Evolutionary conservation across 2,888 invertebrate genomes (phyloP).

Genomic region (Agriopis aurantiaria): DNA sequence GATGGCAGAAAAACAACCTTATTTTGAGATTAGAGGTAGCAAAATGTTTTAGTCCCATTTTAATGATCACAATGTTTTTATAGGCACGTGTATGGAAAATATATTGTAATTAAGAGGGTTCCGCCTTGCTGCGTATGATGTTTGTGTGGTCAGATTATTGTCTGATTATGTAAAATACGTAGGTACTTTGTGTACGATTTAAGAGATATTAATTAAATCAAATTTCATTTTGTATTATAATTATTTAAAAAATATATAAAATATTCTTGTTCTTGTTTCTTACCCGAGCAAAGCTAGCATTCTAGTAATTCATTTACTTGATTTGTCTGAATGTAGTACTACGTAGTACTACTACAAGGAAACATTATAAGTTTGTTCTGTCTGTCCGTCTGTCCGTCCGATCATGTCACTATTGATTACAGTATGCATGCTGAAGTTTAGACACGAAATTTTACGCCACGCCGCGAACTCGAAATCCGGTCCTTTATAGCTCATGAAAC

Average conservation of each 20-base stretch:
- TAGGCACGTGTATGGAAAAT: conserved; percentile 21
- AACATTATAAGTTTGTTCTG: too few relatives aligned
- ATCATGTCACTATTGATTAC: too few relatives aligned
- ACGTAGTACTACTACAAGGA: too few relatives aligned
- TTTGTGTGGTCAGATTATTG: conserved; percentile 40
- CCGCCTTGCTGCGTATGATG: conserved; percentile 13
- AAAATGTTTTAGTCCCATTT: conserved; percentile 57
- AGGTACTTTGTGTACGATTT: neutral
- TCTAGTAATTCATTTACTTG: neutral
- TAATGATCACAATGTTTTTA: conserved; percentile 55
- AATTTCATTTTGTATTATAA: neutral
- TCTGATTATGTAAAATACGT: conserved; percentile 9
- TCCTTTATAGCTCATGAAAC: conserved; percentile 1
- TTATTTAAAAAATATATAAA: too few relatives aligned
- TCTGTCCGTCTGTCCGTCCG: too few relatives aligned
- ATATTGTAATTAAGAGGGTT: conserved; percentile 22
- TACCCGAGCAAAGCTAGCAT: neutral
- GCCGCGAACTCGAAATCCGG: neutral
- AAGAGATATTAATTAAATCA: neutral
- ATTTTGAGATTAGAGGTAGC: conserved; percentile 55
- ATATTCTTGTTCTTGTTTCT: too few relatives aligned
- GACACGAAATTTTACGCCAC: neutral
- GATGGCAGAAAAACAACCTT: conserved; percentile 62
- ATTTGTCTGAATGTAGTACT: too few relatives aligned
- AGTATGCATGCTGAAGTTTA: too few relatives aligned